Conservation (phyloP, 2,797 vertebrate species). For the Bradypodion pumilum region DNA sequence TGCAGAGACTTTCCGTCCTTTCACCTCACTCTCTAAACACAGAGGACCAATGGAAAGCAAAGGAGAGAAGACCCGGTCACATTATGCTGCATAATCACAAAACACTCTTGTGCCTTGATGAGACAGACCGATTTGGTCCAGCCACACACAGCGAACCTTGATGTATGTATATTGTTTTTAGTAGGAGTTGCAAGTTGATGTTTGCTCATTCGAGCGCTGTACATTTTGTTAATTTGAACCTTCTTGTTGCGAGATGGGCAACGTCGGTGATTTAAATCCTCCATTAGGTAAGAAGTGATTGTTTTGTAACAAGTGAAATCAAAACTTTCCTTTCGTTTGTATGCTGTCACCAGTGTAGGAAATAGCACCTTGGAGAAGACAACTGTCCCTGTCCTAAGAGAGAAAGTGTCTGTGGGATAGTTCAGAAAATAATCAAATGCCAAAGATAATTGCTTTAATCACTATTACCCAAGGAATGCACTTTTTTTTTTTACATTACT, state of each 20-base stretch:
- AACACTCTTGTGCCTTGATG: conserved; percentile 26
- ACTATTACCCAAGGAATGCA: conserved; percentile 11
- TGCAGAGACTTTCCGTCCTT: not conserved
- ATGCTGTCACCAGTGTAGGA: conserved; percentile 7
- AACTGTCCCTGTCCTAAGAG: not conserved
- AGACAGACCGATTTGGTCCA: not conserved
- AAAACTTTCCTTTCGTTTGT: not conserved
- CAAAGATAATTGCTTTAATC: conserved; percentile 23
- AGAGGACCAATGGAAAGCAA: conserved; percentile 17
- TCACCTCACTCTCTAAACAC: not conserved
- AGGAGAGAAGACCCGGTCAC: conserved; percentile 31
- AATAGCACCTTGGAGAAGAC: not conserved
- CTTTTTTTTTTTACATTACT: not conserved
- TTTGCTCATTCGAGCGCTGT: conserved; percentile 16
- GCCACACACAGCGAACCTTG: not conserved
- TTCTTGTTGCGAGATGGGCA: conserved; percentile 8
- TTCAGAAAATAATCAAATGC: conserved; percentile 9
- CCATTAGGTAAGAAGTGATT: not conserved
- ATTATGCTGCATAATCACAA: conserved; percentile 48
- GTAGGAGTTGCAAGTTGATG: not conserved
- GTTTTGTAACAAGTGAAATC: not conserved
- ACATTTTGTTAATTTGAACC: not conserved
- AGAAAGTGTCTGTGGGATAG: not conserved
- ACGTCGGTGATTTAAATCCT: not conserved
- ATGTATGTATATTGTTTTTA: not conserved